phyloP scores from a whole-genome alignment of 30 jellyfish, hydroid and myxozoan species.

The Phacellophora camtschatica region DNA sequence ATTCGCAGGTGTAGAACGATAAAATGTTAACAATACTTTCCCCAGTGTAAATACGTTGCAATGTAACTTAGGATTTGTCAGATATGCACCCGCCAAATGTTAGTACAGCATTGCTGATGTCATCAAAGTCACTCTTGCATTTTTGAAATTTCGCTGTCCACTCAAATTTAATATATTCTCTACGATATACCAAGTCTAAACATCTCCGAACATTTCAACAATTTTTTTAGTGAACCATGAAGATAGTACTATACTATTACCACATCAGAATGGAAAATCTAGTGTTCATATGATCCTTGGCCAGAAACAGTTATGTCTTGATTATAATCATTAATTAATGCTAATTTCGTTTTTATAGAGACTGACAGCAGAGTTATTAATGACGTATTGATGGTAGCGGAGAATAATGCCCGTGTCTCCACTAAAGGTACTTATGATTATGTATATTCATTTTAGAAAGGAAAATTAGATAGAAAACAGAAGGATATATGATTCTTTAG shows the following conservation, averaged over 20 bases:
- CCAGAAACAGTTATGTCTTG: background rate
- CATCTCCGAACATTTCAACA: background rate
- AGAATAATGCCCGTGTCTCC: background rate
- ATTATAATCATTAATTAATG: background rate
- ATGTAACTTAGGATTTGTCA: background rate
- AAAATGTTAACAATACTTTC: background rate
- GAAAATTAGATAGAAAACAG: background rate
- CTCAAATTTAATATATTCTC: background rate
- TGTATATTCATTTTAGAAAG: background rate
- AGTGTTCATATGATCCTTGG: background rate
- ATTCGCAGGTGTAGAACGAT: background rate
- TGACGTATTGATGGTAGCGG: background rate
- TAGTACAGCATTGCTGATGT: background rate
- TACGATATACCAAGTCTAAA: background rate
- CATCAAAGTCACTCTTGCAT: background rate
- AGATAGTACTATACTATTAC: background rate
- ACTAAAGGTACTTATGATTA: background rate
- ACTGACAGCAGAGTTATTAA: background rate
- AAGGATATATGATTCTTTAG: background rate
- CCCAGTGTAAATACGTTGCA: background rate
- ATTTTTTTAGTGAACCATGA: background rate
- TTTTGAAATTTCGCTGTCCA: background rate
- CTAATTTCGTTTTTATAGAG: background rate
- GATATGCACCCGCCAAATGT: background rate
- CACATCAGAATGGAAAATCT: background rate